phyloP scores from a whole-genome alignment of 1,140 invertebrate species.

The Bombus vancouverensis region DNA sequence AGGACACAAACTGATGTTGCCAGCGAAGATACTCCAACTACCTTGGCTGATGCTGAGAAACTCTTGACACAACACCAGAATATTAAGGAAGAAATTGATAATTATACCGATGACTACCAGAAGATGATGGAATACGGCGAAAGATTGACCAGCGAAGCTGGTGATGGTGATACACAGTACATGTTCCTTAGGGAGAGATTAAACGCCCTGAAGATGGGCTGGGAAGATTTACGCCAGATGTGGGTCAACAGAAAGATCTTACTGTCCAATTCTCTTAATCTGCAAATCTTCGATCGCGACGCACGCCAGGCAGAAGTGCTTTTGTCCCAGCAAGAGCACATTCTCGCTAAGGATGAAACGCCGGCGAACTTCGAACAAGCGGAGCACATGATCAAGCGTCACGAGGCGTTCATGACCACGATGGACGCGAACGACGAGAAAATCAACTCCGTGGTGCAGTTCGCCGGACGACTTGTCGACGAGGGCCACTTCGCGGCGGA shows the following conservation, averaged over 20 bases:
- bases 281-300: conserved; percentile 98
- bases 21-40: conserved; percentile 98
- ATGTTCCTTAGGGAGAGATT: conserved; percentile 98
- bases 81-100: conserved; percentile 99
- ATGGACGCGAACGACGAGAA: conserved; percentile 99
- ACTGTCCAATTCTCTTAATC: conserved; percentile 95
- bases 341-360: conserved; percentile 96
- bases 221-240: conserved; percentile 99
- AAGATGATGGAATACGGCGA: conserved; percentile 99
- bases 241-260: conserved; percentile 99
- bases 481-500: conserved; percentile 96
- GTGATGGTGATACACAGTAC: conserved; percentile 97
- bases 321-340: conserved; percentile 98
- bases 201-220: conserved; percentile 98
- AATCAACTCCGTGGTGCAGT: conserved; percentile 96
- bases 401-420: conserved; percentile 99
- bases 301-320: conserved; percentile 98
- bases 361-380: conserved; percentile 97
- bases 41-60: conserved; percentile 97
- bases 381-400: conserved; percentile 97
- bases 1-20: conserved; percentile 99
- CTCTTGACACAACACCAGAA: conserved; percentile 98
- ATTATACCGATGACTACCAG: conserved; percentile 98
- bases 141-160: conserved; percentile 93
- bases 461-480: conserved; percentile 94